Conservation (phyloP, 1,140 invertebrate species). For the Neomicropteryx cornuta region DNA sequence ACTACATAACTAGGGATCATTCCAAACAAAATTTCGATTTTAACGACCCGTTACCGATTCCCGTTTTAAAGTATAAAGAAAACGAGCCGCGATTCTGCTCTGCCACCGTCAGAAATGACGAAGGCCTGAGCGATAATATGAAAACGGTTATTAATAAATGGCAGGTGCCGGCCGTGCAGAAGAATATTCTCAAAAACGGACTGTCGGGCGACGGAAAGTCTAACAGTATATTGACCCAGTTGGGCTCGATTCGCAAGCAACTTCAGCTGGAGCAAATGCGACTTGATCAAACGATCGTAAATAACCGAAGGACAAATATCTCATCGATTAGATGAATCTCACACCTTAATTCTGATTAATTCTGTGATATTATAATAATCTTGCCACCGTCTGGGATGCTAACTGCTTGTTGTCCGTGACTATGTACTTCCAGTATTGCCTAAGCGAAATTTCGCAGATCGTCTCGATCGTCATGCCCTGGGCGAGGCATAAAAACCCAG, state of each 20-base stretch:
- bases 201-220: conserved; percentile 34
- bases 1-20: conserved; percentile 14
- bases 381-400: too few relatives aligned
- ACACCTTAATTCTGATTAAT: too few relatives aligned
- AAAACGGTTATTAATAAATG: conserved; percentile 40
- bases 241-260: conserved; percentile 44
- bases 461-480: too few relatives aligned
- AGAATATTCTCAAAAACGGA: conserved; percentile 39
- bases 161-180: conserved; percentile 42
- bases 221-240: conserved; percentile 41
- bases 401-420: too few relatives aligned
- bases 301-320: too few relatives aligned
- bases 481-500: too few relatives aligned
- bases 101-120: too few relatives aligned
- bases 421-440: too few relatives aligned
- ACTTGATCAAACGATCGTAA: conserved; percentile 32
- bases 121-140: conserved; percentile 30
- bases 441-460: too few relatives aligned
- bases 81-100: conserved; percentile 15
- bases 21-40: conserved; percentile 13
- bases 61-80: conserved; percentile 35
- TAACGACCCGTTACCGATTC: conserved; percentile 36
- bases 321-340: too few relatives aligned
- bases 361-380: too few relatives aligned
- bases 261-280: conserved; percentile 44